Conservation (phyloP, 2,113 vertebrate species). For the Theristicus caerulescens region DNA sequence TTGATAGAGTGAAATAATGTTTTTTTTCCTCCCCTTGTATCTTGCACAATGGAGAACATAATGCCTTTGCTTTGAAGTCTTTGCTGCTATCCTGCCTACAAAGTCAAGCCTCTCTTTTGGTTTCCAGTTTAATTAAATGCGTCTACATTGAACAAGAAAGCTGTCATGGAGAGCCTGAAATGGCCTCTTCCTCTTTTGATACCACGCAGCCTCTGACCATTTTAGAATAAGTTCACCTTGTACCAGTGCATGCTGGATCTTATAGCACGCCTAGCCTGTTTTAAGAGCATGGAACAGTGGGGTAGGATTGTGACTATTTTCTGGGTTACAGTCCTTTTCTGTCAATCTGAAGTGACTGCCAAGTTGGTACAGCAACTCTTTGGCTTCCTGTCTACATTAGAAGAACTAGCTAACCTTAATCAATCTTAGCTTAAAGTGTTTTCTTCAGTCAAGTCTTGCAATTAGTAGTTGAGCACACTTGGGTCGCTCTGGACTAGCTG, state of each 20-base stretch:
- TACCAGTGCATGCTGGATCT: neutral
- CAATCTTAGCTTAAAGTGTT: neutral
- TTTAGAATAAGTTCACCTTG: neutral
- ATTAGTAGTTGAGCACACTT: neutral
- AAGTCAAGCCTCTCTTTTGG: constrained; percentile 56
- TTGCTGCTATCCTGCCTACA: constrained; percentile 46
- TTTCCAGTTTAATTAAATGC: constrained; percentile 62
- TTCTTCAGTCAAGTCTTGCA: neutral
- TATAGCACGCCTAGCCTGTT: neutral
- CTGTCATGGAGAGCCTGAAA: neutral
- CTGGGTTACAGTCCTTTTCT: neutral
- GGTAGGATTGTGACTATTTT: neutral
- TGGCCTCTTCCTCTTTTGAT: neutral
- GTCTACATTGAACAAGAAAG: constrained; percentile 24
- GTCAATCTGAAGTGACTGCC: neutral
- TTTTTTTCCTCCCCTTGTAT: constrained; percentile 62
- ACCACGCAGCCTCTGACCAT: neutral
- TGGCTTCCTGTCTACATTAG: neutral
- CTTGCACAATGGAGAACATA: constrained; percentile 65
- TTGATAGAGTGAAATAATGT: constrained; percentile 58
- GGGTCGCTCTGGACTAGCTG: neutral
- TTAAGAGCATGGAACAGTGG: neutral
- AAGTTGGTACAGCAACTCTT: neutral
- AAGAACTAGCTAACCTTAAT: neutral
- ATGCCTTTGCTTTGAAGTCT: constrained; percentile 64